Base-by-base conservation (phyloP, 1,140 invertebrate species). In the Megalopta genalis region DNA sequence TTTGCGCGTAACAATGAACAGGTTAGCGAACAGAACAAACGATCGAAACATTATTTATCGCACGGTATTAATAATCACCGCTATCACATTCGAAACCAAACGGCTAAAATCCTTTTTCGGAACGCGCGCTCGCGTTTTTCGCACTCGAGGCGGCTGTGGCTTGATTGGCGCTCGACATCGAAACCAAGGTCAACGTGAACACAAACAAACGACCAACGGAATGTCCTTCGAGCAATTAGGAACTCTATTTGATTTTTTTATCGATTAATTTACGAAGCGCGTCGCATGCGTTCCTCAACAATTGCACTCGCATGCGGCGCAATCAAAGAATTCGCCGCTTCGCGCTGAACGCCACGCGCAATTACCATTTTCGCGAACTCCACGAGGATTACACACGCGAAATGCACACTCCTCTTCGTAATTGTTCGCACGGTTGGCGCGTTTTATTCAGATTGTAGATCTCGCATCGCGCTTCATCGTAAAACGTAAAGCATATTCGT, bases 221-320 rank as follows among this genome's bases (percentile, higher is more conserved):
- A 81, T 42, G 66, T 77, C 62, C 27, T 63, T 74, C 65, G 72
- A 82, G 54, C 60, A 67, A 21, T 81, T 85, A 85, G 83, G 83
- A 85, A 85, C 84, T 84, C 65, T 84, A 59, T 81, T 46, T 72
- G 1, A 10, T 27, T 10, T 42, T 66, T 71, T 77, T 3, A 14
- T 46, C 32, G 32, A 32, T 32, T 27, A 21, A n/a, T n/a, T n/a
- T 57, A 8, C 6, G 49, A 54, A 3, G 49, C 49, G 16, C 21
- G 21, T 54, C 21, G 18, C 21, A n/a, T n/a, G 54, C 54, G n/a
- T 57, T 57, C 7, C 21, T n/a, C n/a, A n/a, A 9, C 9, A n/a
- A n/a, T n/a, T n/a, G 1, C 7, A 5, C 18, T 54, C 18, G 52
- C 18, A 54, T 8, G 21, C 21, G 21, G 8, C 7, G 7, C 54